Conservation (phyloP, 2,888 invertebrate species). For the Lithophane leautieri region DNA sequence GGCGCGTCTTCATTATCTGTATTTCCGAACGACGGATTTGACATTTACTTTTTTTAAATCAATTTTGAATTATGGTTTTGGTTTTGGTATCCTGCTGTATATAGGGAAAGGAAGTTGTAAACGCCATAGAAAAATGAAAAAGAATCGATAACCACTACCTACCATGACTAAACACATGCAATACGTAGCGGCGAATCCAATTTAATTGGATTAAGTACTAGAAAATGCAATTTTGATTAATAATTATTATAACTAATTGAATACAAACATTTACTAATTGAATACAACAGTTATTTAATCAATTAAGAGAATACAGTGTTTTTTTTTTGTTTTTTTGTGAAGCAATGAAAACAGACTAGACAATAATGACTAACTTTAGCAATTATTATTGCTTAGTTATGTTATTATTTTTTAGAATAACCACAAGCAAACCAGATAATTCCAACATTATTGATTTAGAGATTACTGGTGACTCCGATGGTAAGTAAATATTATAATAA, state of each 20-base stretch:
- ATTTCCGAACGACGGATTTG: too few relatives aligned
- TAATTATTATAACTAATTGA: background rate
- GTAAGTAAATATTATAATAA: constrained; percentile 9
- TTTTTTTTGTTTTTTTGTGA: background rate
- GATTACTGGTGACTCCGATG: background rate
- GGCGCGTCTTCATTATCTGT: too few relatives aligned
- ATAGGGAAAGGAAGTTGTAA: background rate
- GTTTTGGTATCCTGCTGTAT: constrained; percentile 12
- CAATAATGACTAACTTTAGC: background rate
- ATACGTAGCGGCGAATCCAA: background rate
- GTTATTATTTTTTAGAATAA: constrained; percentile 10
- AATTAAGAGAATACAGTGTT: background rate
- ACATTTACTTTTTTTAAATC: too few relatives aligned
- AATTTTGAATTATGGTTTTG: background rate
- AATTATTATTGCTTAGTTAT: background rate
- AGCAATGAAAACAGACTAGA: background rate
- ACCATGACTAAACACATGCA: background rate
- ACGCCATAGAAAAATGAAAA: background rate
- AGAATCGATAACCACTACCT: background rate
- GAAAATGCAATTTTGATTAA: background rate
- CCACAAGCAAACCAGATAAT: background rate
- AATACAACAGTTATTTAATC: background rate
- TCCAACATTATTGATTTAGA: too few relatives aligned
- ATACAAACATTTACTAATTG: too few relatives aligned
- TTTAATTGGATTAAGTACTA: constrained; percentile 1